Conservation (phyloP, 2,888 invertebrate genomes). For the Trichogramma dendrolimi region DNA sequence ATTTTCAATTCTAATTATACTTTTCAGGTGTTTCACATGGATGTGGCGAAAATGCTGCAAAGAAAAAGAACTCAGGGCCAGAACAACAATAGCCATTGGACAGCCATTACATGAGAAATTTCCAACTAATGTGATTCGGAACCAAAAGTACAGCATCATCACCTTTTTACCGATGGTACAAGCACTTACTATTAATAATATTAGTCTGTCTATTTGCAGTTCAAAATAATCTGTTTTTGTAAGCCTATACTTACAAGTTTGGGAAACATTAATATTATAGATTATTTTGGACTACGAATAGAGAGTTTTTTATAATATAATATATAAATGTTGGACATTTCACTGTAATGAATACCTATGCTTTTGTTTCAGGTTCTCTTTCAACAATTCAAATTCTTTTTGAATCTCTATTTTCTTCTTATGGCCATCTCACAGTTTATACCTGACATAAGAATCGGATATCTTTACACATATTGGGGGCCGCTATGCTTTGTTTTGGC, state of each 20-base stretch:
- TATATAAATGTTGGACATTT: neutral
- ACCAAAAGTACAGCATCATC: conserved; percentile 95
- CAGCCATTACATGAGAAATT: conserved; percentile 76
- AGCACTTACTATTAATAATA: neutral
- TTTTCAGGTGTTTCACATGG: conserved; percentile 69
- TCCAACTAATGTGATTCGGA: conserved; percentile 93
- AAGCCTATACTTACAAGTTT: neutral
- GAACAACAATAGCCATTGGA: conserved; percentile 74
- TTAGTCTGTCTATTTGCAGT: neutral
- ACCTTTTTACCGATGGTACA: conserved; percentile 75
- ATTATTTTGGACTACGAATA: neutral
- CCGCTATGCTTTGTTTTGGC: conserved; percentile 93
- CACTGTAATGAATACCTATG: neutral
- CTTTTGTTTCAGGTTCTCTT: conserved; percentile 71
- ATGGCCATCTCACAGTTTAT: conserved; percentile 99
- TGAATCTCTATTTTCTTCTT: conserved; percentile 95
- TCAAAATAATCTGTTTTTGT: neutral
- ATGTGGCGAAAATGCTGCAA: conserved; percentile 71
- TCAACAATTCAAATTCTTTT: conserved; percentile 98
- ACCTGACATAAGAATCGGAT: conserved; percentile 92
- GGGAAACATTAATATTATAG: neutral
- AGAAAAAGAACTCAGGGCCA: conserved; percentile 69
- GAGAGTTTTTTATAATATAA: neutral
- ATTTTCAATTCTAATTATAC: conserved; percentile 10
- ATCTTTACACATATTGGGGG: conserved; percentile 99